Conservation (phyloP, 2,888 invertebrate genomes). For the Xylota segnis region DNA sequence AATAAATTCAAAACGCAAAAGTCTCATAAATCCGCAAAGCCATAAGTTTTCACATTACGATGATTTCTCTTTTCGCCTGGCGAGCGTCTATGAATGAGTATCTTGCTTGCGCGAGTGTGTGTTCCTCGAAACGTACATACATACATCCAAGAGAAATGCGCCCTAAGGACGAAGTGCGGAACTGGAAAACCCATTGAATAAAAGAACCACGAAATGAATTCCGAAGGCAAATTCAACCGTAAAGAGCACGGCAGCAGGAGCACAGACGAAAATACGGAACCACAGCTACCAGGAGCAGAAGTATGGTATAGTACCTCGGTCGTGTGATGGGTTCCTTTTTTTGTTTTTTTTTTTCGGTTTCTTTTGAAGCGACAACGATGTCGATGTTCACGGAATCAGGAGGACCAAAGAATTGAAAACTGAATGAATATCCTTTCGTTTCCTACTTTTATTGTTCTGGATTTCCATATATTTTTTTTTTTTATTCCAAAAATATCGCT, state of each 20-base stretch:
- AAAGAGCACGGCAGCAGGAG: constrained; percentile 27
- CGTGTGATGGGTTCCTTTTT: not conserved
- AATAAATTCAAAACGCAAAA: constrained; percentile 75
- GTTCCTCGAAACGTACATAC: constrained; percentile 22
- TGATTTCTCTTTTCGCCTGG: constrained; percentile 50
- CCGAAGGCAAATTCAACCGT: constrained; percentile 65
- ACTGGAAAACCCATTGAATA: constrained; percentile 51
- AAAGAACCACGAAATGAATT: constrained; percentile 64
- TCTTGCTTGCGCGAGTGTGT: not conserved
- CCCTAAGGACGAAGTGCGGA: constrained; percentile 32
- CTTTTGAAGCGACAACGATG: constrained; percentile 35
- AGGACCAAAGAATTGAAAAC: constrained; percentile 52
- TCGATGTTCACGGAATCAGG: constrained; percentile 41
- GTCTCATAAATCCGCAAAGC: constrained; percentile 73
- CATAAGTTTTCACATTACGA: constrained; percentile 71
- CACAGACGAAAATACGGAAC: constrained; percentile 2
- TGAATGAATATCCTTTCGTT: constrained; percentile 55
- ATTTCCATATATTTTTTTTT: constrained; percentile 9
- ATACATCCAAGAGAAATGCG: too few species aligned
- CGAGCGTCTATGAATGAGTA: constrained; percentile 40
- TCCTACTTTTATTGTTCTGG: constrained; percentile 40
- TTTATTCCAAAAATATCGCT: constrained; percentile 15
- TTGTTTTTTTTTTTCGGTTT: not conserved
- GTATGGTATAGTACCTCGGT: not conserved
- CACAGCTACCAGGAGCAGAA: not conserved